Conservation (phyloP, 2,888 invertebrate genomes). For the Lochmaea capreae region DNA sequence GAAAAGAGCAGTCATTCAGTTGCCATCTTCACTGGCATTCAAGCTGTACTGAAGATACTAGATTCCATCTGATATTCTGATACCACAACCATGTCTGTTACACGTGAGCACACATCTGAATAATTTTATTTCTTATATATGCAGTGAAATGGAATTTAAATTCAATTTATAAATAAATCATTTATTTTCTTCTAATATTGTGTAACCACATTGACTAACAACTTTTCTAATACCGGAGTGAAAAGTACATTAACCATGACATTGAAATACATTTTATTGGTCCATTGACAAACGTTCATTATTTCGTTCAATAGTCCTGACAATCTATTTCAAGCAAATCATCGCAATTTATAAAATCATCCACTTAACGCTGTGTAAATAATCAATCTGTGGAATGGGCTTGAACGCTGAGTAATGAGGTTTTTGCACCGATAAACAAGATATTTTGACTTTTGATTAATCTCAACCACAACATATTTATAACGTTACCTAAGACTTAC, state of each 20-base stretch:
- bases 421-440: constrained; percentile 3
- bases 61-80: too few relatives aligned
- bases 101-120: too few relatives aligned
- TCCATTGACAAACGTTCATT: not conserved
- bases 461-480: not conserved
- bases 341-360: not conserved
- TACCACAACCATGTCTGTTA: too few relatives aligned
- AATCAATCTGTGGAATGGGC: not conserved
- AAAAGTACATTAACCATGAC: not conserved
- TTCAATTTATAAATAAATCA: too few relatives aligned
- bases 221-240: too few relatives aligned
- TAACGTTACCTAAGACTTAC: not conserved
- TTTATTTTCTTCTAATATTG: too few relatives aligned
- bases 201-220: too few relatives aligned
- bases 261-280: not conserved
- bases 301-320: not conserved
- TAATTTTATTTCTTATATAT: too few relatives aligned
- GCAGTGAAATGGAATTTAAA: too few relatives aligned
- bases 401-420: not conserved
- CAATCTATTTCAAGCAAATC: not conserved
- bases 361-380: not conserved
- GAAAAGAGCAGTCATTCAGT: too few relatives aligned
- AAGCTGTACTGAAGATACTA: too few relatives aligned
- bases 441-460: not conserved
- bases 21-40: too few relatives aligned